Conservation (phyloP, 2,797 vertebrate species). For the Anas capensis region DNA sequence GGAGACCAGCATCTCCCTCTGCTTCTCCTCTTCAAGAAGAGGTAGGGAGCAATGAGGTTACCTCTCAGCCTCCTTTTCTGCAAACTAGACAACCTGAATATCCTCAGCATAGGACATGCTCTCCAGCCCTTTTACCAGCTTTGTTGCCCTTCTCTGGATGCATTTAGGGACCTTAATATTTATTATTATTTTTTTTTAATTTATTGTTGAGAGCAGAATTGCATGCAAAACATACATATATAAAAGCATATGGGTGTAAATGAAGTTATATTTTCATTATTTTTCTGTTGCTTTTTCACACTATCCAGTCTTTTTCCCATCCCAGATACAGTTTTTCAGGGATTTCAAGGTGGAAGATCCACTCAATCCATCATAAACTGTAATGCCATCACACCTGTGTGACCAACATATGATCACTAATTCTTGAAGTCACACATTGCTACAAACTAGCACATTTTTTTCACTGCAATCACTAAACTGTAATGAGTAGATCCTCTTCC, state of each 20-base stretch:
- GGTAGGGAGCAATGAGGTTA: neutral
- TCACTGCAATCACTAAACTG: neutral
- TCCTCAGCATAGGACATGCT: neutral
- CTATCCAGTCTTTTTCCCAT: neutral
- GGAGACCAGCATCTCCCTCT: neutral
- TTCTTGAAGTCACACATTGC: neutral
- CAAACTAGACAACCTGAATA: neutral
- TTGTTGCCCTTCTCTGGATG: neutral
- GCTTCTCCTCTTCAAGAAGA: neutral
- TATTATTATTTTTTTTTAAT: neutral
- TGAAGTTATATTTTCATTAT: neutral
- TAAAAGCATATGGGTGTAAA: neutral
- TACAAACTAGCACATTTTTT: neutral
- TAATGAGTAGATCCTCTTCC: neutral
- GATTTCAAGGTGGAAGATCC: neutral
- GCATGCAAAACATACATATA: neutral
- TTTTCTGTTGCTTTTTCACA: neutral
- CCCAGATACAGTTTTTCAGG: neutral
- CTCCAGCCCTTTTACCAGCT: neutral
- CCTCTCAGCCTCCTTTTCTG: neutral
- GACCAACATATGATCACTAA: fast-evolving
- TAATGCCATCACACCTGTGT: neutral
- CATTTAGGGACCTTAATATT: neutral
- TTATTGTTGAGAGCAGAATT: neutral
- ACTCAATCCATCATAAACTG: neutral